Base-by-base conservation (phyloP, 53 echinoderm and acorn worm species). In the Temnopleurus reevesii region DNA sequence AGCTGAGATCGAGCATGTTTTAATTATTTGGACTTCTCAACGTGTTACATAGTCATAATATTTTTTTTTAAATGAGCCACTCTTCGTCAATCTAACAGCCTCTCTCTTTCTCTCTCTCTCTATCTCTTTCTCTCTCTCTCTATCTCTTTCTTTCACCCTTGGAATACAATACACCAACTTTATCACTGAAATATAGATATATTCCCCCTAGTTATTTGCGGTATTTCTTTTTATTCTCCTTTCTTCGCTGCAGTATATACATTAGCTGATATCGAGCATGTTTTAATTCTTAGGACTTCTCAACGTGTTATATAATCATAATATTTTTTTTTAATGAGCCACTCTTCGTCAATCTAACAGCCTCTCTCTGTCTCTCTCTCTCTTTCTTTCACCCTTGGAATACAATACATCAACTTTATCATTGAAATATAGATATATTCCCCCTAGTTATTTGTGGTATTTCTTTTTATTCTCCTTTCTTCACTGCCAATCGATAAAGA, bases 311-410 rank as follows among this genome's bases (percentile, higher is more conserved):
- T n/a, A n/a, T n/a, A n/a, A n/a, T n/a, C n/a, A n/a, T n/a, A n/a
- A n/a, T n/a, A n/a, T n/a, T n/a, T n/a, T n/a, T n/a, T n/a, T n/a
- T n/a, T n/a, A n/a, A n/a, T n/a, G n/a, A n/a, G n/a, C 60, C 24
- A 59, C 13, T 24, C 60, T 18, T 6, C 23, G 6, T 59, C 60
- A 19, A 6, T 21, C 60, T 21, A 5, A 7, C 60, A 7, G 60
- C 21, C 60, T 59, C 60, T 59, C 60, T 59, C 60, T 59, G 19
- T 59, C 60, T 59, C 60, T 59, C 24, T 21, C 60, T 59, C 60
- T 59, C 55, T 54, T 31, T 0, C 54, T 53, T 23, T 13, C 34
- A 5, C 35, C 2, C 29, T 81, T 21, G 19, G 12, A 38, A 71
- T 2, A 71, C 21, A 41, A 38, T 3, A 12, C 33, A 10, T 63